Conservation (phyloP, 2,113 vertebrate species). For the Synodontis membranacea region DNA sequence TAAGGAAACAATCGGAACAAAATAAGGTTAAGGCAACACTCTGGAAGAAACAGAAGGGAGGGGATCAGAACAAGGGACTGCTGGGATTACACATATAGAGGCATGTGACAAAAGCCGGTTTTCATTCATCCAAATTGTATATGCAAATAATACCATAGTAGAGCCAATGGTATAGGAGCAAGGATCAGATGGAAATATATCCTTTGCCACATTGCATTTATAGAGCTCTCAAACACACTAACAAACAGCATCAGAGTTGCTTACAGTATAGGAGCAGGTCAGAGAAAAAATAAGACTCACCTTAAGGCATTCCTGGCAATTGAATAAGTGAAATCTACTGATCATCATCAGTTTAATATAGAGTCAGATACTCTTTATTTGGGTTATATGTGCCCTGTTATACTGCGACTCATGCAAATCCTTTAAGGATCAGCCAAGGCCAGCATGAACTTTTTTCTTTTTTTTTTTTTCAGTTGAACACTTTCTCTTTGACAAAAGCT, state of each 20-base stretch:
- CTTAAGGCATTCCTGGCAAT: neutral
- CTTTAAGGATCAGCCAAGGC: neutral
- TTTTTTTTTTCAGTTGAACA: neutral
- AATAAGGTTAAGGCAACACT: conserved; percentile 40
- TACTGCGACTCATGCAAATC: neutral
- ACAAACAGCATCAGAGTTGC: neutral
- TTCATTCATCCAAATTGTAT: neutral
- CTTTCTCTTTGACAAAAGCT: conserved; percentile 3
- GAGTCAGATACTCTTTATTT: neutral
- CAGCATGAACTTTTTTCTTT: neutral
- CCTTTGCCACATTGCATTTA: neutral
- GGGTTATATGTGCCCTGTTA: neutral
- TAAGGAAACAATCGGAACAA: conserved; percentile 55
- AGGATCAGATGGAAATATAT: neutral
- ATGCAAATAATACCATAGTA: neutral
- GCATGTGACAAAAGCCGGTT: neutral
- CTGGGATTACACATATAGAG: neutral
- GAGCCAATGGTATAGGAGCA: neutral
- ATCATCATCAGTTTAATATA: neutral
- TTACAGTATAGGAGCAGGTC: neutral
- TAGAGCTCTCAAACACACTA: conserved; percentile 11
- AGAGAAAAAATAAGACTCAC: neutral
- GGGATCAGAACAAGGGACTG: neutral
- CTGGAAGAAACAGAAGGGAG: neutral
- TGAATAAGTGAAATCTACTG: neutral